Base-by-base conservation (phyloP, 2,888 invertebrate genomes). In the Nephrotoma guestfalica region DNA sequence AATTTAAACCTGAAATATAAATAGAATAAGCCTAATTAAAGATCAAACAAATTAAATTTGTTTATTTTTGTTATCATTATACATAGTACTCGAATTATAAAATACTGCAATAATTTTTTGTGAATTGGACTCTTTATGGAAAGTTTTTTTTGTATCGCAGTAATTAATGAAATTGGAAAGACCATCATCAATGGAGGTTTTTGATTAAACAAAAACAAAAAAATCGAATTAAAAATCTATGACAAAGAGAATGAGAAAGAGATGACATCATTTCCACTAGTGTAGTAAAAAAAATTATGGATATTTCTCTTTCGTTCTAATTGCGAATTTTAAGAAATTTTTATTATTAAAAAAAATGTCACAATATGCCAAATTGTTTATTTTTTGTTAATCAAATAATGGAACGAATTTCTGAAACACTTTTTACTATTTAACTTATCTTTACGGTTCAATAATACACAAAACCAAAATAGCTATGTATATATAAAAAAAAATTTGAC, bases 171-270 rank as follows among this genome's bases (percentile, higher is more conserved):
- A 84, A 84, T 71, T 71, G 71, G 71, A 71, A 71, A 71, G 71
- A 71, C 84, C 41, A 41, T 41, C 84, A 84, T 84, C 42, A 84
- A 41, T 41, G 41, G 41, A 41, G 84, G 41, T 84, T 84, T 41
- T 84, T 84, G 6, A 71, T 71, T 71, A 71, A 41, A 41, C 84
- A 84, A 84, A 41, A 41, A 84, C 41, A 84, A 84, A 84, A 41
- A 30, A 41, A 83, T 84, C 41, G 84, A 41, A 84, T 71, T 71
- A 84, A 84, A 84, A 84, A 41, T 6, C 15, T 84, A 84, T 84
- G 84, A 84, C 84, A 84, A 84, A 84, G 84, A 84, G 84, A 84
- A 84, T 41, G 84, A 84, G 84, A 84, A 84, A 84, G 84, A 84
- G 84, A 84, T 84, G 84, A 84, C 84, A 84, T 84, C 84, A 84